These are phyloP conservation scores for Phaedon cochleariae DNA, from an alignment of 2,888 invertebrate genomes.

Conservation along the genomic window DNA sequence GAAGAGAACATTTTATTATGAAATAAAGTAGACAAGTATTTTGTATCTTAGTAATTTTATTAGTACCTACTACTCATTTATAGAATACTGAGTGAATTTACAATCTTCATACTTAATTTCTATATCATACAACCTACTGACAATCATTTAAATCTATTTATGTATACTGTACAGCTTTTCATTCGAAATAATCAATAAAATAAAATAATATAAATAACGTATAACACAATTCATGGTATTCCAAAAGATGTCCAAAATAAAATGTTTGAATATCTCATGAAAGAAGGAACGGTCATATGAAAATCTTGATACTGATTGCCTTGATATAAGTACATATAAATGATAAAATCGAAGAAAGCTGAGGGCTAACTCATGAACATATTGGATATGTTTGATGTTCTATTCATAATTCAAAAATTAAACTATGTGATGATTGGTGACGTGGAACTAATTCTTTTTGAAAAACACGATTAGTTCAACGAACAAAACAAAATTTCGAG, in stretches of 20 bases:
- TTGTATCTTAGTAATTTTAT: constrained; percentile 25
- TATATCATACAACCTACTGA: constrained; percentile 39
- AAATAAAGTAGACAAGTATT: constrained; percentile 41
- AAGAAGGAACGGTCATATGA: constrained; percentile 13
- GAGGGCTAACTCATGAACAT: neutral
- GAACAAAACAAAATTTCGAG: neutral
- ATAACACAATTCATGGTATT: constrained; percentile 24
- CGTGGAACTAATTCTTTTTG: neutral
- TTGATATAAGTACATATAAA: constrained; percentile 13
- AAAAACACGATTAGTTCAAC: neutral
- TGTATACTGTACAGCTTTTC: constrained; percentile 51
- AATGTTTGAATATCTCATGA: constrained; percentile 19
- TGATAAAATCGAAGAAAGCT: constrained; percentile 3
- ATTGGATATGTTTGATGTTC: neutral
- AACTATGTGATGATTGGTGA: neutral
- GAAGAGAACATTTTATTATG: too few relatives aligned
- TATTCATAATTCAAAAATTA: neutral
- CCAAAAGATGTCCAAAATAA: constrained; percentile 24
- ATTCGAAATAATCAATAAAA: constrained; percentile 52
- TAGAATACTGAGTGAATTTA: constrained; percentile 52
- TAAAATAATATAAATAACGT: constrained; percentile 53
- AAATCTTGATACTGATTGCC: constrained; percentile 19
- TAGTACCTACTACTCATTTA: constrained; percentile 51
- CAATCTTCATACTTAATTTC: constrained; percentile 43
- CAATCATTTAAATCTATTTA: constrained; percentile 31